Evolutionary conservation across 2,797 vertebrate genomes (phyloP), one percentile per base, ranked within the genome.

Genomic region (Nannoperca australis): DNA sequence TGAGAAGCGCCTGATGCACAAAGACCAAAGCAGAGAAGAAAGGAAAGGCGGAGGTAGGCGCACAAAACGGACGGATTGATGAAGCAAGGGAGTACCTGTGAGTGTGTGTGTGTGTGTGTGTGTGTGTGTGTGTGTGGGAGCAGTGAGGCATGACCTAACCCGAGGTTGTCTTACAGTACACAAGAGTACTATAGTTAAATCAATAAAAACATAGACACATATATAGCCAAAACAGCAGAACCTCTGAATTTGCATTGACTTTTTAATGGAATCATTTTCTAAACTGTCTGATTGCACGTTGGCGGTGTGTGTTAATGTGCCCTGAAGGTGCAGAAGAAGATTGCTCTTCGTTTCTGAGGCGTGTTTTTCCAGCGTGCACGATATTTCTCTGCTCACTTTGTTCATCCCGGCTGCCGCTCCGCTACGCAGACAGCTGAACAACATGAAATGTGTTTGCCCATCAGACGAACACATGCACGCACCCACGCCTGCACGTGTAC

Each of bases 401-500:
- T 86, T 76, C 79, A 73, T 71, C 69, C 36, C 11, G 2, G 55
- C 71, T 51, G 54, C 62, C 30, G 73, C 73, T 50, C 47, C 1
- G 15, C 54, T 30, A 4, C 18, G 75, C 75, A 84, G 84, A 82
- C 79, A 84, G 65, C 73, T 73, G 74, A 86, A 77, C 70, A 79
- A 80, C 79, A 87, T 81, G 68, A 82, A 75, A 79, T 70, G 65
- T 69, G 71, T 76, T 66, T 62, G 55, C 59, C 76, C 72, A 59
- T 79, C 74, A 81, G 72, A 81, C 54, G 6, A 77, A 79, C 72
- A 59, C 67, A 76, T 64, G 63, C 76, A 45, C 56, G 15, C 58
- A 70, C 72, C 59, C 53, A 73, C 49, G 24, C 78, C 7, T 1
- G 54, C 74, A 84, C 34, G 20, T 78, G 68, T n/a, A 49, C 34